A percentile compares a stretch with the other conserved stretches of the same genome.
Conservation (phyloP, 2,888 invertebrate genomes). For the Lithosia quadra region DNA sequence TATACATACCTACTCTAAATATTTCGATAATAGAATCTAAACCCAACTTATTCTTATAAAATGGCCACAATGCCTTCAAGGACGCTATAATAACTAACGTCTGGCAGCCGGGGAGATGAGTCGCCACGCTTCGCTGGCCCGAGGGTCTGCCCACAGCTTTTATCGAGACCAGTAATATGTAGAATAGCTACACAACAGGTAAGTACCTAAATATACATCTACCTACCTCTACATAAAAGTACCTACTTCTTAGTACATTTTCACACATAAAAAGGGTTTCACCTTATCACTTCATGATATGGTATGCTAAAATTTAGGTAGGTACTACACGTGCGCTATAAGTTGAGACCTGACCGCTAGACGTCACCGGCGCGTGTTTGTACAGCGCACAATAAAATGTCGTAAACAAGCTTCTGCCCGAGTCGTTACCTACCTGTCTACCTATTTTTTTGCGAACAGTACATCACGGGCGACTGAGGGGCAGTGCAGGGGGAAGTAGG, state of each 20-base stretch:
- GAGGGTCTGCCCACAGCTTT: constrained; percentile 47
- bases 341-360: too few relatives aligned
- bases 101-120: constrained; percentile 25
- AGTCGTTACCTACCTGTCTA: too few relatives aligned
- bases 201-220: background rate
- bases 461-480: too few relatives aligned
- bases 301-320: too few relatives aligned
- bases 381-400: too few relatives aligned
- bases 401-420: too few relatives aligned
- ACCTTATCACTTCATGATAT: background rate
- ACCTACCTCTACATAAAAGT: background rate
- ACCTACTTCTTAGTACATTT: background rate
- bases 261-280: background rate
- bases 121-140: constrained; percentile 19
- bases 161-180: constrained; percentile 34
- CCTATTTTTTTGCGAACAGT: too few relatives aligned
- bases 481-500: too few relatives aligned
- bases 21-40: background rate
- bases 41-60: constrained; percentile 5
- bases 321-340: too few relatives aligned
- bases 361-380: too few relatives aligned
- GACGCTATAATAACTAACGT: constrained; percentile 17
- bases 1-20: background rate
- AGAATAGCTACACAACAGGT: background rate
- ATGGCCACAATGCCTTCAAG: constrained; percentile 19